phyloP scores from a whole-genome alignment of 2,113 vertebrate species.

The Dermatemys mawii region DNA sequence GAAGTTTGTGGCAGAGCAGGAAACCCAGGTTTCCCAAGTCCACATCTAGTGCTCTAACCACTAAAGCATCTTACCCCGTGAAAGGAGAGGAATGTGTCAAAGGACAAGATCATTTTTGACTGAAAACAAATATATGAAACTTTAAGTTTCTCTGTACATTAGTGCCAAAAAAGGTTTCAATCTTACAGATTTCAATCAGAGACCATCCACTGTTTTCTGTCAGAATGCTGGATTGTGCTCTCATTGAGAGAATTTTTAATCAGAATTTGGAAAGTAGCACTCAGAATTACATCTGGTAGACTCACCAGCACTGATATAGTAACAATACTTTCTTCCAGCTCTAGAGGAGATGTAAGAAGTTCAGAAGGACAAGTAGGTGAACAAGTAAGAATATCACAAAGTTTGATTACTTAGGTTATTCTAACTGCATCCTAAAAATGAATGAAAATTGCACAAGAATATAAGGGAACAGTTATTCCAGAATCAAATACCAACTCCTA shows the following conservation, averaged over 20 bases:
- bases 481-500: neutral
- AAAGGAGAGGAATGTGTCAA: neutral
- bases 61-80: neutral
- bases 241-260: neutral
- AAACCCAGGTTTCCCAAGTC: neutral
- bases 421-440: neutral
- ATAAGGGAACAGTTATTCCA: neutral
- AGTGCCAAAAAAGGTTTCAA: neutral
- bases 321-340: neutral
- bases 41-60: neutral
- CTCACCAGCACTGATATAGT: neutral
- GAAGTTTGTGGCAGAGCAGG: neutral
- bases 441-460: conserved; percentile 22
- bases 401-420: neutral
- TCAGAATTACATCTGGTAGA: neutral
- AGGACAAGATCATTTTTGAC: neutral
- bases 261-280: neutral
- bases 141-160: neutral
- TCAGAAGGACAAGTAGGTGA: neutral
- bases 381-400: neutral
- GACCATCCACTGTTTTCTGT: conserved; percentile 15
- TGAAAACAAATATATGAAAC: neutral
- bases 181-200: neutral
- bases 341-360: neutral
- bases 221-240: neutral